Percentiles rank a stretch among this genome's conserved stretches.
Conservation (phyloP, 2,113 vertebrate genomes). For the Phainopepla nitens region DNA sequence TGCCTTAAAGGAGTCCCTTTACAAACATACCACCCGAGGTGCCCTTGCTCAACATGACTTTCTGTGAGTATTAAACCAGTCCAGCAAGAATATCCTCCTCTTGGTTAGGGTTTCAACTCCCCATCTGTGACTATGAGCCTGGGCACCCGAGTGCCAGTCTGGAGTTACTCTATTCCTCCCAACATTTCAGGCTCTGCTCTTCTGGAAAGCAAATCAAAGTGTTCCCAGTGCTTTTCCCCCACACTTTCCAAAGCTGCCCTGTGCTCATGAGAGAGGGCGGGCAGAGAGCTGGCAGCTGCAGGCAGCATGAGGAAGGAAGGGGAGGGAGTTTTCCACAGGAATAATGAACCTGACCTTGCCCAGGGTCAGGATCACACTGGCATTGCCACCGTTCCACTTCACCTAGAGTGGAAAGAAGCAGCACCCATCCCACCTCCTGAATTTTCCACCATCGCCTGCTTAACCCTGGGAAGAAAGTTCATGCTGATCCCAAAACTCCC, state of each 20-base stretch:
- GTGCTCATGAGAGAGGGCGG: background rate
- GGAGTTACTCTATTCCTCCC: background rate
- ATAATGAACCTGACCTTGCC: background rate
- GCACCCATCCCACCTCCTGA: background rate
- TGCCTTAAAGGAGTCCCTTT: background rate
- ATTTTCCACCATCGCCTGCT: background rate
- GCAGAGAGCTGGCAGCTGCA: background rate
- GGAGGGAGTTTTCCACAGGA: background rate
- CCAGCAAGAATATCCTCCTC: background rate
- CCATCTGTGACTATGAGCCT: accelerated
- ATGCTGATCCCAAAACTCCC: background rate
- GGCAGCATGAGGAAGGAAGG: background rate
- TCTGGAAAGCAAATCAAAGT: background rate
- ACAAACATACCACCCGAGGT: background rate
- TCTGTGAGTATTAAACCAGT: background rate
- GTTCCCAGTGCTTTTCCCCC: background rate
- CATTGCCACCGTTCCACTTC: background rate
- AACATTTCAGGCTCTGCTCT: background rate
- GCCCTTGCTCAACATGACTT: background rate
- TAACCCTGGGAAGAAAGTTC: background rate
- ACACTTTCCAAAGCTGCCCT: background rate
- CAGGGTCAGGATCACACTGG: background rate
- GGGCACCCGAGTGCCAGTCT: accelerated
- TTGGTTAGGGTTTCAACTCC: background rate
- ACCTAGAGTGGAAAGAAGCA: background rate